A percentile compares a stretch with the other conserved stretches of the same genome.
Evolutionary conservation across 2,888 invertebrate species (phyloP).

Genomic region (Alloplasta piceator): DNA sequence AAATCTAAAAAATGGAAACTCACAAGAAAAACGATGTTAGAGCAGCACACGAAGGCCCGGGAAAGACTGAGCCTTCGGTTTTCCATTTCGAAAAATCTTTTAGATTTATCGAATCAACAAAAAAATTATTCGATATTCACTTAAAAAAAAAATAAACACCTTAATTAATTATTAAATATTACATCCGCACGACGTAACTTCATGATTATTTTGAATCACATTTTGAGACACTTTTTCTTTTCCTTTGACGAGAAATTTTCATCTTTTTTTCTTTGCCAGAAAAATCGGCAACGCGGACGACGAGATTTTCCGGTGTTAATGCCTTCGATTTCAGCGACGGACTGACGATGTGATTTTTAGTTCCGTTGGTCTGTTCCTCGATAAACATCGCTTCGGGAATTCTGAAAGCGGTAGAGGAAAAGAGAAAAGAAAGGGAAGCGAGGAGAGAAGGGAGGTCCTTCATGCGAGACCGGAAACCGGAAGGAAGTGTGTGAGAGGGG

Average conservation of each 20-base stretch:
- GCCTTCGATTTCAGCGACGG: constrained; percentile 18
- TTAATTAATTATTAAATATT: constrained; percentile 32
- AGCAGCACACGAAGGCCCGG: constrained; percentile 79
- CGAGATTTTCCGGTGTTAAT: background rate
- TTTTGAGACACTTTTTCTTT: background rate
- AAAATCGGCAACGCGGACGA: background rate
- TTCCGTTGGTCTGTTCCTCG: constrained; percentile 19
- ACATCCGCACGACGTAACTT: constrained; percentile 38
- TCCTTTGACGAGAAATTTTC: background rate
- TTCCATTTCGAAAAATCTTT: constrained; percentile 69
- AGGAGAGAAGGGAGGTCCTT: constrained; percentile 74
- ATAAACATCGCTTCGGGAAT: constrained; percentile 45
- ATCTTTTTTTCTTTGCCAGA: background rate
- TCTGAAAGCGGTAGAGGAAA: constrained; percentile 46
- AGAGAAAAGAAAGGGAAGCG: constrained; percentile 29
- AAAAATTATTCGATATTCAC: background rate
- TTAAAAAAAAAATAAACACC: background rate
- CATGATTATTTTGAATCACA: constrained; percentile 40
- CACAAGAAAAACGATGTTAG: constrained; percentile 81
- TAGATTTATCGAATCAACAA: background rate
- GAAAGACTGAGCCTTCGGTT: constrained; percentile 72
- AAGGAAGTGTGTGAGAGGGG: constrained; percentile 79
- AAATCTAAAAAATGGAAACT: constrained; percentile 64
- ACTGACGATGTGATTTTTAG: constrained; percentile 33
- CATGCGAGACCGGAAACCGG: constrained; percentile 81